Conservation (phyloP, 2,113 vertebrate species). For the Pristiophorus japonicus region DNA sequence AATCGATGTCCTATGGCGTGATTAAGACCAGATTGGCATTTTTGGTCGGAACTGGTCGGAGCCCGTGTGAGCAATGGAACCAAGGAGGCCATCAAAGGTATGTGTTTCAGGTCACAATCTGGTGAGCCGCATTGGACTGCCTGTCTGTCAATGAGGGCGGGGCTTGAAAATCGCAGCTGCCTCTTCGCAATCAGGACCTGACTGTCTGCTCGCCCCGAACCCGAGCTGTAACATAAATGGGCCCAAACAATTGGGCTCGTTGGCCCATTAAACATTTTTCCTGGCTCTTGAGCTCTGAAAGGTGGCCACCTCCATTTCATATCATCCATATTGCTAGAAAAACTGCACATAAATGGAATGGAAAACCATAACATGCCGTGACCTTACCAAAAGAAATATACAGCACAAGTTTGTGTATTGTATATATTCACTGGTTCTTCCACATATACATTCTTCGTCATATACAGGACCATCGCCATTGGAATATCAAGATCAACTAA, state of each 20-base stretch:
- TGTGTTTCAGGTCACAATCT: not conserved
- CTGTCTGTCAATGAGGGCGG: not conserved
- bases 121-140: not conserved
- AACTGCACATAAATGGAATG: not conserved
- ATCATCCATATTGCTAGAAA: not conserved
- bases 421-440: not conserved
- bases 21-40: not conserved
- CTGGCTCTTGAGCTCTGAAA: not conserved
- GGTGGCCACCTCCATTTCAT: not conserved
- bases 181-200: not conserved
- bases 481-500: not conserved
- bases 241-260: not conserved
- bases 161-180: not conserved
- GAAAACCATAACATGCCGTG: not conserved
- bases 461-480: not conserved
- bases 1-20: not conserved
- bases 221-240: not conserved
- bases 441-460: not conserved
- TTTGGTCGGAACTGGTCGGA: not conserved
- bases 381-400: not conserved
- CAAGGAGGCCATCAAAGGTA: not conserved
- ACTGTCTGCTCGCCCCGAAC: not conserved
- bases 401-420: not conserved
- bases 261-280: not conserved
- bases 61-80: not conserved